Evolutionary conservation across 2,888 invertebrate genomes (phyloP), one percentile per base, ranked within the genome.

Genomic region (Holacanthella duospinosa): DNA sequence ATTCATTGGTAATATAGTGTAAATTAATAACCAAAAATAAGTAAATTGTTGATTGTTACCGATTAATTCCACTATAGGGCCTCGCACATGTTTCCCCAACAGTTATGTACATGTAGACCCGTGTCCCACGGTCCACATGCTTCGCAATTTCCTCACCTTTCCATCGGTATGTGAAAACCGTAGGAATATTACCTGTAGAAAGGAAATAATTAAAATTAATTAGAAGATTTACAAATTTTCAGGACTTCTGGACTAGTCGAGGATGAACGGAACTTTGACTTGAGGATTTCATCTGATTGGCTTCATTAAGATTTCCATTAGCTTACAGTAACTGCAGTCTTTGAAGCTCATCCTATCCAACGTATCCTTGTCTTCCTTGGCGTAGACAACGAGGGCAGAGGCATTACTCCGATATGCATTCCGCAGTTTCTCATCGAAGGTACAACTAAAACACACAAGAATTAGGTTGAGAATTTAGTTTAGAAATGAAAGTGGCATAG

Each of bases 181-280:
- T 87, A 68, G 88, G 88, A 71, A 89, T 87, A 76, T 87, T 85
- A 67, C 87, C 89, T 89, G 82, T n/a, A n/a, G n/a, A n/a, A n/a
- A n/a, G n/a, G n/a, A n/a, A n/a, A 1, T 79, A 74, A 56, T n/a
- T 59, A 66, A 63, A 66, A 64, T 55, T 43, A 48, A 59, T 19
- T 44, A 24, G 12, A 43, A 43, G 55, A 55, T 29, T 27, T 6
- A 54, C 48, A 53, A 60, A 54, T 54, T 29, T 12, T 4, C 16
- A 43, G 6, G 36, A 36, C 16, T 36, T n/a, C n/a, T n/a, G n/a
- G n/a, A n/a, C n/a, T n/a, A n/a, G n/a, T n/a, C n/a, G n/a, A n/a
- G 19, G 12, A 19, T 43, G 19, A 12, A 43, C 43, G 12, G 12
- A 43, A 43, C 19, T 43, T 43, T 43, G 19, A 43, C 19, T 43